phyloP scores from a whole-genome alignment of 2,113 vertebrate species.

The Trematocara macrostoma region DNA sequence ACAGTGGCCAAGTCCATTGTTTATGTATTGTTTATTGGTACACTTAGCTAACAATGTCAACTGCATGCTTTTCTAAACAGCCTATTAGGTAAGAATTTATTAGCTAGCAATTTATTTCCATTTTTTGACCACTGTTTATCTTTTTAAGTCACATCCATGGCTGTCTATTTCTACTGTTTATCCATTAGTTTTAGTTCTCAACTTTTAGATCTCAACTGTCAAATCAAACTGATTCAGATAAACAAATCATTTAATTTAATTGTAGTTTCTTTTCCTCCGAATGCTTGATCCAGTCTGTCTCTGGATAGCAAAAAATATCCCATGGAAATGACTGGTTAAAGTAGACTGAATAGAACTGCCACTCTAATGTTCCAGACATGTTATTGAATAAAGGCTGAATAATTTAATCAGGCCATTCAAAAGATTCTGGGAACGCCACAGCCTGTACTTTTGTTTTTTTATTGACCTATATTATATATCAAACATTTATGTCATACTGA shows the following conservation, averaged over 20 bases:
- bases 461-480: background rate
- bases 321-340: background rate
- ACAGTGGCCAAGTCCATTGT: background rate
- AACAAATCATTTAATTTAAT: background rate
- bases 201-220: background rate
- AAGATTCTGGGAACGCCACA: background rate
- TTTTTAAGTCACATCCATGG: background rate
- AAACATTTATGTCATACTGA: background rate
- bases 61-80: background rate
- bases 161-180: background rate
- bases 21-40: background rate
- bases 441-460: background rate
- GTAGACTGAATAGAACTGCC: background rate
- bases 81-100: accelerated
- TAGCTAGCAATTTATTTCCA: background rate
- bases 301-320: background rate
- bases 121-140: background rate
- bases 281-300: background rate
- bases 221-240: background rate
- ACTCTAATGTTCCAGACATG: accelerated
- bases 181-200: background rate
- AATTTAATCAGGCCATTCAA: background rate
- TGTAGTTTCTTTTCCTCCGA: accelerated
- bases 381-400: background rate
- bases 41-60: background rate